Conservation (phyloP, 2,888 invertebrate species). For the Synanthedon formicaeformis region DNA sequence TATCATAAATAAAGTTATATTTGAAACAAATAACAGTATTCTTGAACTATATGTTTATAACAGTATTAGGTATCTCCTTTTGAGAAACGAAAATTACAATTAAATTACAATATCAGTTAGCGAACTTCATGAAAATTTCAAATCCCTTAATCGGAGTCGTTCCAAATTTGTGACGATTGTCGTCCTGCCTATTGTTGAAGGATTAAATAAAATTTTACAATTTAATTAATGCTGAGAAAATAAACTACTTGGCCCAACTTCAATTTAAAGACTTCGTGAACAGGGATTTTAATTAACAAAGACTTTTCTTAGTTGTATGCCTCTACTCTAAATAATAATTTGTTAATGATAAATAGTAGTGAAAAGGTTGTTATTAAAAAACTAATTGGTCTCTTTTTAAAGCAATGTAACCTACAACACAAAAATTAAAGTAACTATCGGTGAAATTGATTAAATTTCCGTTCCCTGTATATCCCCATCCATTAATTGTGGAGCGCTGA, state of each 20-base stretch:
- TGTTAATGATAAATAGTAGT: no score
- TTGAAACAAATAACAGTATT: no score
- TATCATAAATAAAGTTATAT: no score
- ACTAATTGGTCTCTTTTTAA: no score
- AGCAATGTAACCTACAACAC: no score
- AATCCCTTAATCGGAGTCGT: constrained; percentile 22
- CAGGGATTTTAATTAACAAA: no score
- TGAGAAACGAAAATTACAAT: constrained; percentile 15
- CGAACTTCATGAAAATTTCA: constrained; percentile 14
- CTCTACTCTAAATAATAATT: no score
- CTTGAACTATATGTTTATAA: constrained; percentile 2
- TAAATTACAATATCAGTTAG: constrained; percentile 13
- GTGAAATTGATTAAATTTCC: constrained; percentile 32
- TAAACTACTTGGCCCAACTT: constrained; percentile 3
- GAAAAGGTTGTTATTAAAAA: no score
- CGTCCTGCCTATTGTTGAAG: constrained; percentile 5
- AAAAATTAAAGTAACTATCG: constrained; percentile 4
- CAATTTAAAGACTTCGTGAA: no score
- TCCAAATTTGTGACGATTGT: constrained; percentile 16
- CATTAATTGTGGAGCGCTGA: constrained; percentile 24
- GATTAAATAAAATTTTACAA: constrained; percentile 8
- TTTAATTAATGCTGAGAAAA: constrained; percentile 9
- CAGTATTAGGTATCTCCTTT: constrained; percentile 10
- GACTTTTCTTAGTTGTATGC: no score
- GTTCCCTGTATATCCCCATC: constrained; percentile 23